phyloP scores from a whole-genome alignment of 1,140 invertebrate species.

The Cyclargus thomasi region DNA sequence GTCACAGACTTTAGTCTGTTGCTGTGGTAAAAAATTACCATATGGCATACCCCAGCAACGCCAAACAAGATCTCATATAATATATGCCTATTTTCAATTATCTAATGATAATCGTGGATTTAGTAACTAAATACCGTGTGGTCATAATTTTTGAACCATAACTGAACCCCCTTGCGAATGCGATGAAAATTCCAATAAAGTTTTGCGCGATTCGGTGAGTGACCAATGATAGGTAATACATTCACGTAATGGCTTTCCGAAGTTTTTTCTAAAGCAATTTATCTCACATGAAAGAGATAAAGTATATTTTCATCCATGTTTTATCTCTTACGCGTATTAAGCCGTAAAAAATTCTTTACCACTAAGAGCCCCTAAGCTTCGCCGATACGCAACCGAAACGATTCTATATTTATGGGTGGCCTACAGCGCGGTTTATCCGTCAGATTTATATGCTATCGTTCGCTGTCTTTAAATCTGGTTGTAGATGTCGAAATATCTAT shows the following conservation, averaged over 20 bases:
- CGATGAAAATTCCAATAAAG: not conserved
- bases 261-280: not conserved
- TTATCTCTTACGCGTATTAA: slow-evolving; percentile 11
- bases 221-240: not conserved
- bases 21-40: slow-evolving; percentile 4
- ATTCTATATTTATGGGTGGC: slow-evolving; percentile 17
- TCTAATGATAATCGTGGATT: too few species aligned
- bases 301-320: not conserved
- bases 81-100: too few species aligned
- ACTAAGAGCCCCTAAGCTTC: not conserved
- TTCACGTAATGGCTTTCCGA: not conserved
- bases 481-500: slow-evolving; percentile 28
- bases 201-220: not conserved
- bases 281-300: not conserved
- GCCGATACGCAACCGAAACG: slow-evolving; percentile 13
- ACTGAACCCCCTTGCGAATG: not conserved
- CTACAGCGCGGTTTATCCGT: slow-evolving; percentile 19
- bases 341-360: slow-evolving; percentile 18
- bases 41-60: slow-evolving; percentile 1
- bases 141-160: not conserved
- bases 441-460: slow-evolving; percentile 24
- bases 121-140: not conserved
- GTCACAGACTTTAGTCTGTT: not conserved
- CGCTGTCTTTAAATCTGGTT: slow-evolving; percentile 20
- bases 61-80: not conserved